Base-by-base conservation (phyloP, 1,140 invertebrate species). In the Dendrolimus kikuchii region DNA sequence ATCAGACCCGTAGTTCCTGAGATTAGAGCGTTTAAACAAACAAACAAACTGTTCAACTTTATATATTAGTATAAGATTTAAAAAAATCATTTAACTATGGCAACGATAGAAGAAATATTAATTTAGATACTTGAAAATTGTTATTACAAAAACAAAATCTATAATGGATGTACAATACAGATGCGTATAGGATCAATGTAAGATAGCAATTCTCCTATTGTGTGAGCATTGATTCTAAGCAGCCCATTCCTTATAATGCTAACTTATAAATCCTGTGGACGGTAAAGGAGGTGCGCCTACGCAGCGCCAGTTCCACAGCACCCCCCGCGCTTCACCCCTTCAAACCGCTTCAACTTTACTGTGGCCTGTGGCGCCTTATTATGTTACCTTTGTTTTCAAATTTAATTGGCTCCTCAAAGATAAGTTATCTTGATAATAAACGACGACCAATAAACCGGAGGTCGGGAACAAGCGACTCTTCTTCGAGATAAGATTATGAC, bases 341-440 rank as follows among this genome's bases (percentile, higher is more conserved):
- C 45, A 56, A 40, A 46, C 53, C 40, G 48, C 55, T 40, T 37
- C 59, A 50, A 56, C 63, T 68, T 73, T 60, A 71, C 73, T 78
- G 55, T 77, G 23, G 23, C 23, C 23, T 23, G 23, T 23, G 80
- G 82, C 82, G 80, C 82, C 78, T 83, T 86, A 83, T 83, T 83
- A 82, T 81, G 80, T 82, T 83, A 83, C 78, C 80, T 82, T 86
- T 86, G 82, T 86, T 86, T 86, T 86, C 77, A 86, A 86, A 86
- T 86, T 83, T 86, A 86, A 86, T 86, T 86, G 82, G 82, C 77
- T 76, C 66, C 77, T 79, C 72, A 68, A 55, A 86, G 82, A 86
- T 86, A 86, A 78, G 62, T 74, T 86, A 86, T 86, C 82, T 81
- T 83, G 80, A 86, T 86, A 86, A 83, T 83, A 83, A 86, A 85